Evolutionary conservation across 2,113 vertebrate species (phyloP).

Genomic region (Hiodon tergisus): DNA sequence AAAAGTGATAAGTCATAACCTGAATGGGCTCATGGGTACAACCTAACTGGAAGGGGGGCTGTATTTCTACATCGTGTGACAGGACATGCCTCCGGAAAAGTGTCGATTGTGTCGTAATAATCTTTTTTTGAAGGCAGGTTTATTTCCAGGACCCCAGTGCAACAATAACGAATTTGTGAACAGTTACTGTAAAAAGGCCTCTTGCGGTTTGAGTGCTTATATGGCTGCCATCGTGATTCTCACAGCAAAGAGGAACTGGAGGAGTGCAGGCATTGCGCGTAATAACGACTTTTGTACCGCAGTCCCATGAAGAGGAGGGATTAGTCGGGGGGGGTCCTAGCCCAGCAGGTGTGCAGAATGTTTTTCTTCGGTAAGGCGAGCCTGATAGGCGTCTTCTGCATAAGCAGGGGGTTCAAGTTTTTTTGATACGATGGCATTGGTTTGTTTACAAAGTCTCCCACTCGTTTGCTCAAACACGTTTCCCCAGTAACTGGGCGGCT

Average conservation of each 20-base stretch:
- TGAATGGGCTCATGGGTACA: too few species aligned
- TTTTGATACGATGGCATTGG: too few species aligned
- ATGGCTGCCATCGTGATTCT: not conserved
- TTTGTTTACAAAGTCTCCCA: too few species aligned
- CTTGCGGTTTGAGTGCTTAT: conserved; percentile 18
- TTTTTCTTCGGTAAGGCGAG: not conserved
- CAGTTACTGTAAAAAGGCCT: conserved; percentile 15
- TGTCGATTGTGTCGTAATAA: not conserved
- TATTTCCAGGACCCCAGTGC: not conserved
- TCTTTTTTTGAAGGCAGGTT: not conserved
- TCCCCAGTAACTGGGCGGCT: too few species aligned
- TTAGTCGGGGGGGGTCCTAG: conserved; percentile 3
- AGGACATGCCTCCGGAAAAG: too few species aligned
- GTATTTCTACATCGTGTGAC: too few species aligned
- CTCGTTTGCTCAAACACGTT: too few species aligned
- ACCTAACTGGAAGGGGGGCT: too few species aligned
- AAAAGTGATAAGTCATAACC: too few species aligned
- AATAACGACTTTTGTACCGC: conserved; percentile 20
- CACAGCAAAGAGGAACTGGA: conserved; percentile 22
- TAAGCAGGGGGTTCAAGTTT: too few species aligned
- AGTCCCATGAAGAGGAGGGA: not conserved
- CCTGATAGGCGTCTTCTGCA: too few species aligned
- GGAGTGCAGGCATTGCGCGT: conserved; percentile 1
- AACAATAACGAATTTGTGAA: conserved; percentile 15
- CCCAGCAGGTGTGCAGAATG: conserved; percentile 13